Evolutionary conservation across 2,888 invertebrate genomes (phyloP).

Genomic region (Cantharis rustica): DNA sequence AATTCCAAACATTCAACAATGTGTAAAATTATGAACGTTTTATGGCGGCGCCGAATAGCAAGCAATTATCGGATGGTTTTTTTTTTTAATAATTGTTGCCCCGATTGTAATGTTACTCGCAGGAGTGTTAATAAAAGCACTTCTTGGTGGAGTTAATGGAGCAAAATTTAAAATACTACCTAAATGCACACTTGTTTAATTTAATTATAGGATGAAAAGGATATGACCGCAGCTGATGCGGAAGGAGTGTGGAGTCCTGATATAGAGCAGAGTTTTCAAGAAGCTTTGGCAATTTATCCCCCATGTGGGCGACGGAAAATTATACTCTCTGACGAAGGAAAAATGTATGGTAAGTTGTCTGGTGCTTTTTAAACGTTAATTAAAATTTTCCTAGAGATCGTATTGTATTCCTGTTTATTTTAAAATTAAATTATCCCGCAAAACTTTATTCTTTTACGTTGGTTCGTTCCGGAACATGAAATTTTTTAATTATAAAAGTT

Average conservation of each 20-base stretch:
- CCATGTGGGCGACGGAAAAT: conserved; percentile 99
- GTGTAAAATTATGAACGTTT: not conserved
- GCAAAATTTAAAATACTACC: not conserved
- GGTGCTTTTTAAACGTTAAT: not conserved
- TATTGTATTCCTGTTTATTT: not conserved
- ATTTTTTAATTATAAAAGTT: not conserved
- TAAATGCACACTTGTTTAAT: not conserved
- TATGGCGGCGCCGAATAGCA: not conserved
- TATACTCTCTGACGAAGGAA: conserved; percentile 99
- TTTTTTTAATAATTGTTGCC: not conserved
- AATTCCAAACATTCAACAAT: not conserved
- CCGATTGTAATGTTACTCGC: not conserved
- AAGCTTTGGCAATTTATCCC: conserved; percentile 99
- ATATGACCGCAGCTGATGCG: conserved; percentile 94
- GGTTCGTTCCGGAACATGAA: not conserved
- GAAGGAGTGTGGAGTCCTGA: conserved; percentile 99
- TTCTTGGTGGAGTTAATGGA: not conserved
- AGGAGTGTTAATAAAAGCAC: not conserved
- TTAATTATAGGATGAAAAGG: conserved; percentile 74
- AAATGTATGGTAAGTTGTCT: conserved; percentile 98
- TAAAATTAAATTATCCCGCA: not conserved
- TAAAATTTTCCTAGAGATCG: not conserved
- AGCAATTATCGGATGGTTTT: not conserved
- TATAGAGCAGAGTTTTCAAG: conserved; percentile 99
- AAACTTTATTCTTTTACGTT: not conserved